Evolutionary conservation across 1,140 invertebrate genomes (phyloP).

Genomic region (Plectrocnemia conspersa): DNA sequence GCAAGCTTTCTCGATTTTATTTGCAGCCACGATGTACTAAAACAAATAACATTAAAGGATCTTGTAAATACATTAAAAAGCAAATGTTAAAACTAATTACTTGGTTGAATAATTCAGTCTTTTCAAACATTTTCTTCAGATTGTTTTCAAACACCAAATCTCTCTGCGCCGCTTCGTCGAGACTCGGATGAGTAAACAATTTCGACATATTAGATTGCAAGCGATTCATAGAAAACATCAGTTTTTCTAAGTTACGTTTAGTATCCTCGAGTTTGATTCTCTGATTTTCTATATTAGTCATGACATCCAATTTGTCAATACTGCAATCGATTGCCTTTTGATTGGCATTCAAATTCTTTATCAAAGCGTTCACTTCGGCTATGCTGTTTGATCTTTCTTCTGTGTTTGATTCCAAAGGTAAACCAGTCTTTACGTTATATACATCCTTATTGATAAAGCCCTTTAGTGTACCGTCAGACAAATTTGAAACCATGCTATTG

Average conservation of each 20-base stretch:
- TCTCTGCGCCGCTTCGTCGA: neutral
- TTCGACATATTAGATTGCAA: neutral
- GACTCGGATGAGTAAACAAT: too few relatives aligned
- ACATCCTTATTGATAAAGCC: too few relatives aligned
- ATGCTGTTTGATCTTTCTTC: too few relatives aligned
- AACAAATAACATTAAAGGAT: conserved; percentile 14
- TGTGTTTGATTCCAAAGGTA: too few relatives aligned
- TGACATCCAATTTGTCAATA: too few relatives aligned
- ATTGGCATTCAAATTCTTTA: too few relatives aligned
- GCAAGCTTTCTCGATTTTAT: conserved; percentile 17
- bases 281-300: neutral
- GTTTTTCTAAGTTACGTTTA: neutral
- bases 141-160: conserved; percentile 24
- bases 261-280: neutral
- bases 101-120: conserved; percentile 20
- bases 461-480: too few relatives aligned
- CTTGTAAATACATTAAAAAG: conserved; percentile 1
- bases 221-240: neutral
- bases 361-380: too few relatives aligned
- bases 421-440: too few relatives aligned
- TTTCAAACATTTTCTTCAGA: conserved; percentile 8
- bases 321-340: too few relatives aligned
- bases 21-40: conserved; percentile 24
- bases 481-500: too few relatives aligned
- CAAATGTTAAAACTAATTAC: conserved; percentile 9